Evolutionary conservation across 2,113 vertebrate genomes (phyloP).

Genomic region (Aptenodytes forsteri): DNA sequence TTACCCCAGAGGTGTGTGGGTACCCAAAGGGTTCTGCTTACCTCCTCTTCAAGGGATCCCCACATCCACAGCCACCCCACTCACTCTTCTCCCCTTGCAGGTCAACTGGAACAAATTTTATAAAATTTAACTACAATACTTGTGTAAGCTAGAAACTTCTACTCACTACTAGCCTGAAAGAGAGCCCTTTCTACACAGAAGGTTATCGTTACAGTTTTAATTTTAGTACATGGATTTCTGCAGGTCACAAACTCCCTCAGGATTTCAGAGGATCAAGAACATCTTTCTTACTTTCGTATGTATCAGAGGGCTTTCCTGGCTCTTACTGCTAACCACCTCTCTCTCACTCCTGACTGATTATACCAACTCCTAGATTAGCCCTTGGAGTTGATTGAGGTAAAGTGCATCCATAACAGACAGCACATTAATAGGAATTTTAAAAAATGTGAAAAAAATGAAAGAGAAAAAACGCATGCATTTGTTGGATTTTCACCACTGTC

Average conservation of each 20-base stretch:
- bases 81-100: not conserved
- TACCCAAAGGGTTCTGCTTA: not conserved
- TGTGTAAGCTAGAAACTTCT: not conserved
- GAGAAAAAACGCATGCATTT: accelerated
- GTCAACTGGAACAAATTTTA: not conserved
- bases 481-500: not conserved
- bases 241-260: not conserved
- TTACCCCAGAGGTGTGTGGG: not conserved
- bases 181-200: not conserved
- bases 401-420: not conserved
- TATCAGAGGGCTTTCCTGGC: not conserved
- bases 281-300: not conserved
- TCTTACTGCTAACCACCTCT: not conserved
- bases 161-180: not conserved
- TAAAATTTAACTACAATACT: not conserved
- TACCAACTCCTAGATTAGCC: not conserved
- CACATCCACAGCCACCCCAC: accelerated
- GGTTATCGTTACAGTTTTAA: not conserved
- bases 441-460: not conserved
- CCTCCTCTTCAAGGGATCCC: not conserved
- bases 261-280: not conserved
- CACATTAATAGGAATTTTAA: not conserved
- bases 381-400: not conserved
- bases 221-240: not conserved
- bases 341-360: not conserved